Conservation (phyloP, 2,113 vertebrate species). For the Turdus rufiventris region DNA sequence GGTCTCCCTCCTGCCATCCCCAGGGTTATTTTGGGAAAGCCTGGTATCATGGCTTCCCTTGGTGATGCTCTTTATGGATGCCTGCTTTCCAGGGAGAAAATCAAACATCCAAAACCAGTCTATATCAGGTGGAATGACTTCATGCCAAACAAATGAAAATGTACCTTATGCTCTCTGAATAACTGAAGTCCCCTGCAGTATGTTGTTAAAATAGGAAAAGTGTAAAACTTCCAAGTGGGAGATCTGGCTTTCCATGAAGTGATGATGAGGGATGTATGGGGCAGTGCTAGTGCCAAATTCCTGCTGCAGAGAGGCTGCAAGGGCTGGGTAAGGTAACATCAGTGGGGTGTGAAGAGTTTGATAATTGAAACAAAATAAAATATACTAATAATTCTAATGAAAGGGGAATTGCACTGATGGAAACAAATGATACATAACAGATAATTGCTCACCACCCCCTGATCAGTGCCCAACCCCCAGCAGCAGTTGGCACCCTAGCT, state of each 20-base stretch:
- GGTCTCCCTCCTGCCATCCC: neutral
- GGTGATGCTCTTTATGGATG: neutral
- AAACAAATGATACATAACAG: neutral
- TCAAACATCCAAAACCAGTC: neutral
- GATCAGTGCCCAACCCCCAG: neutral
- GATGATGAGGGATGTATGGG: fast-evolving
- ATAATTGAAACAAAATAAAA: neutral
- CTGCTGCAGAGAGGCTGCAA: neutral
- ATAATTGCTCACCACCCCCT: neutral
- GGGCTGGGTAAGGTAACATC: neutral
- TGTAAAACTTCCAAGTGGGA: neutral
- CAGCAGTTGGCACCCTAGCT: neutral
- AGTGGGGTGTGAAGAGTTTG: neutral
- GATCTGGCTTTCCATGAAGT: neutral
- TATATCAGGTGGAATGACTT: neutral
- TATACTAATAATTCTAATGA: neutral
- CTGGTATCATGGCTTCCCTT: neutral
- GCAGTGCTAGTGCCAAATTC: neutral
- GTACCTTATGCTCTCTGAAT: neutral
- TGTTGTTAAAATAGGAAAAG: neutral
- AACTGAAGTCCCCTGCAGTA: neutral
- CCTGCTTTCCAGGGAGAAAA: neutral
- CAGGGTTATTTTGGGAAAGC: neutral
- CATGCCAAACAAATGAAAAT: neutral
- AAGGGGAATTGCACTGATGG: neutral